A percentile compares a stretch with the other conserved stretches of the same genome.
Conservation (phyloP, 2,113 vertebrate genomes). For the Acinonyx jubatus region DNA sequence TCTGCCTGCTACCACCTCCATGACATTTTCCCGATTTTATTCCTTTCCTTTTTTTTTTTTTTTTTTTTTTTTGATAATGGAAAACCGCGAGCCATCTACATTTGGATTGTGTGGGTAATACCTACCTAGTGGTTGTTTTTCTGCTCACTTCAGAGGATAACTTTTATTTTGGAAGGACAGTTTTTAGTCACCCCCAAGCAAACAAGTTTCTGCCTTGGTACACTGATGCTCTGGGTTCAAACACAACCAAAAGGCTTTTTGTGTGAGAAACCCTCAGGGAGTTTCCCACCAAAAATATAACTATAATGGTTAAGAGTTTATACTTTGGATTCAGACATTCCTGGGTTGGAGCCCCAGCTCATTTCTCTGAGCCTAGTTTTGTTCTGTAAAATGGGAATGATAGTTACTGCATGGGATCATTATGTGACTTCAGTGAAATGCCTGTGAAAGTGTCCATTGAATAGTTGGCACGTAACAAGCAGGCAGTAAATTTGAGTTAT, state of each 20-base stretch:
- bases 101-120: not conserved
- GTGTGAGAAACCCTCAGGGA: not conserved
- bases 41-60: not conserved
- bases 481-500: constrained; percentile 1
- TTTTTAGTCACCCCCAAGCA: not conserved
- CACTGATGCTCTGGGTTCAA: not conserved
- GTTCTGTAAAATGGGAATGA: not conserved
- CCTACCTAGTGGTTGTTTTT: not conserved
- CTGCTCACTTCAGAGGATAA: not conserved
- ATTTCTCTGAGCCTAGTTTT: constrained; percentile 26
- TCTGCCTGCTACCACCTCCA: not conserved
- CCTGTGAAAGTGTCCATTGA: not conserved
- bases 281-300: not conserved
- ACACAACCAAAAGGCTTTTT: not conserved
- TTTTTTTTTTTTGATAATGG: not conserved
- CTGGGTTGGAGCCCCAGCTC: not conserved
- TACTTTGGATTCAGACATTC: not conserved
- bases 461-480: not conserved
- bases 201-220: not conserved
- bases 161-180: constrained; percentile 18
- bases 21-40: not conserved
- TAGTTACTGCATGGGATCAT: not conserved
- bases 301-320: not conserved
- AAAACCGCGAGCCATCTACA: not conserved
- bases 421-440: constrained; percentile 13